Base-by-base conservation (phyloP, 2,888 invertebrate genomes). In the Chelonus formosanus region DNA sequence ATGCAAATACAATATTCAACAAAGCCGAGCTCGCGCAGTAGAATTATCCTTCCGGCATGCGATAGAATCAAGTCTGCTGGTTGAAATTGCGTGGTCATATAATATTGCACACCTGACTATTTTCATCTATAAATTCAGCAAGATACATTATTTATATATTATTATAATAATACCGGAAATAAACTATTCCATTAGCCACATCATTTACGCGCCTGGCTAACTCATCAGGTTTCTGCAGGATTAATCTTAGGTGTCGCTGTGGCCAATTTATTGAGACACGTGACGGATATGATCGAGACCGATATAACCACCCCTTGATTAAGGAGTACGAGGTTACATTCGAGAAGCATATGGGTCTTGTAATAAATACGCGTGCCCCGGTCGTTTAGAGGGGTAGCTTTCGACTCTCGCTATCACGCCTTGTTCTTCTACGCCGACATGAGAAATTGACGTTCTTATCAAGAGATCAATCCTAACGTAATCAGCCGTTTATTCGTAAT, bases 391-490 rank as follows among this genome's bases (percentile, higher is more conserved):
- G 53, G 34, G 34, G 31, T 3, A 31, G 48, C 63, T 48, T 57
- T 67, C 63, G 59, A 61, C 55, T 56, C 31, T 7, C 31, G 31
- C 48, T 31, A 48, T 48, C 48, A 48, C 48, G 48, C 48, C 10
- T 31, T 54, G 40, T 57, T 56, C 61, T 50, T 61, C 64, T 66
- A 69, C 65, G 67, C 57, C 66, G 59, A 65, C 65, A 48, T 65
- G 70, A 70, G 69, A 72, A 72, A 72, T 72, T 31, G 68, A 69
- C 70, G 48, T 10, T 31, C 69, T 72, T 70, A 72, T 67, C 72
- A 68, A 70, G 68, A 70, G 69, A 61, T 55, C 62, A 55, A 66
- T 69, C 65, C 62, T 63, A 50, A 65, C 54, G 65, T 73, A 73
- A 73, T 70, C 67, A 67, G 66, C 65, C 67, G 67, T 60, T 68